phyloP scores from a whole-genome alignment of 2,797 vertebrate genomes.

The Rhinichthys osculus region DNA sequence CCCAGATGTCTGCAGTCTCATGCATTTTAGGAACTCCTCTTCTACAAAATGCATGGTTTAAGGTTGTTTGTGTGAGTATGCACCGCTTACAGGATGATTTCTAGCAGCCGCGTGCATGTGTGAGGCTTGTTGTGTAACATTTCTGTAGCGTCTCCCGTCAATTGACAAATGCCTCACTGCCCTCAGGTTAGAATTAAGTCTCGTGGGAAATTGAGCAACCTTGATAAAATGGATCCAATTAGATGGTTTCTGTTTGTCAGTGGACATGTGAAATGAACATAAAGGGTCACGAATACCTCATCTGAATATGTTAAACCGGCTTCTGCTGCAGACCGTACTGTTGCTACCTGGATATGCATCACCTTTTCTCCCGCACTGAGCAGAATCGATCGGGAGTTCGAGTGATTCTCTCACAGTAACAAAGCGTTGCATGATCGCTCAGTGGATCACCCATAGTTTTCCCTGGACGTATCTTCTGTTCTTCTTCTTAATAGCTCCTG shows the following conservation, averaged over 20 bases:
- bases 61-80: constrained; percentile 17
- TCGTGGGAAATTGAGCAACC: constrained; percentile 56
- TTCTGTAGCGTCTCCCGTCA: constrained; percentile 45
- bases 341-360: constrained; percentile 47
- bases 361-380: constrained; percentile 37
- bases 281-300: constrained; percentile 48
- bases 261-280: constrained; percentile 39
- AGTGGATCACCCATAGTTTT: constrained; percentile 34
- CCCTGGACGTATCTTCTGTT: constrained; percentile 6
- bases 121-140: constrained; percentile 23
- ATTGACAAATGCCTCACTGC: constrained; percentile 56
- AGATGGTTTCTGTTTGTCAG: constrained; percentile 37
- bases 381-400: constrained; percentile 38
- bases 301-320: neutral
- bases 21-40: constrained; percentile 50
- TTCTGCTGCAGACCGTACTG: neutral
- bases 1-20: constrained; percentile 60
- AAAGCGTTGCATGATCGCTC: constrained; percentile 18
- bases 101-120: neutral
- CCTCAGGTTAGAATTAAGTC: constrained; percentile 54
- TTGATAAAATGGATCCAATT: constrained; percentile 54
- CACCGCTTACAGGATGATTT: constrained; percentile 15
- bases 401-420: constrained; percentile 39
- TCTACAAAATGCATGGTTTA: constrained; percentile 29
- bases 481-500: neutral